A percentile compares a stretch with the other conserved stretches of the same genome.
These are phyloP conservation scores for Hemiscyllium ocellatum DNA, from an alignment of 2,113 vertebrate genomes.

Conservation along the genomic window DNA sequence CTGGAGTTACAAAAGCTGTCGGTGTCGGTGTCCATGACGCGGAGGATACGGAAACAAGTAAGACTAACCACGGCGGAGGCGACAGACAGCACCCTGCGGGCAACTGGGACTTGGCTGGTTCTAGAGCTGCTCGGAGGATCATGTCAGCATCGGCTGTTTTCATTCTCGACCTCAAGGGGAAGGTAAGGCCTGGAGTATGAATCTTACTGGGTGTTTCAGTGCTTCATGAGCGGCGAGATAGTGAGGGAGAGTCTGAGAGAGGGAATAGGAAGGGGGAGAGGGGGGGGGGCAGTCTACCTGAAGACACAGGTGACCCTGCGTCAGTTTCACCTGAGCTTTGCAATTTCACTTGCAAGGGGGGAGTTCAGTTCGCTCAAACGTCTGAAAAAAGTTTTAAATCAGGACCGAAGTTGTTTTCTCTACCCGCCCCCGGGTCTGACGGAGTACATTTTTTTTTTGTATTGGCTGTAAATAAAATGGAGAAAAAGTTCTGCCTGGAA, in stretches of 20 bases:
- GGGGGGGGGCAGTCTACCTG: neutral
- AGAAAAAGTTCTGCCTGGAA: neutral
- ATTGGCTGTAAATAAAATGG: neutral
- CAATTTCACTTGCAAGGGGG: neutral
- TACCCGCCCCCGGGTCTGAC: neutral
- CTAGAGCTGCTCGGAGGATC: conserved; percentile 31
- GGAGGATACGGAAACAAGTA: conserved; percentile 28
- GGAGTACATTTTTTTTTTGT: neutral
- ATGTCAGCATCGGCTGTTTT: conserved; percentile 72
- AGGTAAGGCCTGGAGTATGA: conserved; percentile 54
- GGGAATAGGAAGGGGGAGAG: no score
- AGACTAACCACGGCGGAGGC: neutral
- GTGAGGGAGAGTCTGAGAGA: neutral
- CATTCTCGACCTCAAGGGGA: conserved; percentile 68
- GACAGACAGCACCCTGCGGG: neutral
- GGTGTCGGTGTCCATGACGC: neutral
- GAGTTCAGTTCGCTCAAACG: neutral
- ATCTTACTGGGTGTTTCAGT: neutral
- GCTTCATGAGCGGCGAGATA: neutral
- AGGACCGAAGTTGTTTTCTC: neutral
- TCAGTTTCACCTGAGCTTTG: neutral
- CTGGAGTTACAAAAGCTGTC: neutral
- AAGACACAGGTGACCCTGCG: neutral
- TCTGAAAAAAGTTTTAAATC: neutral
- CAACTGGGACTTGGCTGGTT: neutral